Evolutionary conservation across 2,888 invertebrate species (phyloP), one percentile per base, ranked within the genome.

Genomic region (Boloria selene): DNA sequence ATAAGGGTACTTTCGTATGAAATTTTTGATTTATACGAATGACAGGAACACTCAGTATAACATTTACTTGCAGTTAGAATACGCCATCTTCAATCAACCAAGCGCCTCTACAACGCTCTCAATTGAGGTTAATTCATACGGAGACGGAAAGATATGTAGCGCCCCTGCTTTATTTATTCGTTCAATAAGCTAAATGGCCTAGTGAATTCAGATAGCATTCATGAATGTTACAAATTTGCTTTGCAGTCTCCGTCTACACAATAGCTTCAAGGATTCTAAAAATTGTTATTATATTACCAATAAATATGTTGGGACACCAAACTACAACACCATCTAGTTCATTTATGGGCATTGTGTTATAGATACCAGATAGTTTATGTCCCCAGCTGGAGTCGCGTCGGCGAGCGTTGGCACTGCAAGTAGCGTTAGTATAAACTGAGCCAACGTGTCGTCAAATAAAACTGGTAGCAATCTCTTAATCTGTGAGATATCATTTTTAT

Each of bases 101-200:
- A 89, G 88, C 88, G 89, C 90, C 90, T 90, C 79, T 87, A 86
- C 85, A 84, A 79, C 81, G 80, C 85, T 80, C 82, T 91, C 92
- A 92, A 92, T 92, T 92, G 92, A 89, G 91, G 91, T 92, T 90
- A 92, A 92, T 90, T 92, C 82, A 78, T 86, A 86, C 82, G 85
- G 85, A 90, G 90, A 86, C 88, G 84, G 86, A 88, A 85, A 86
- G 87, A 90, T 86, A 87, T 83, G 86, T 85, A 86, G 86, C 85
- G 86, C 87, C 88, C 87, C 85, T 86, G 83, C 85, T 83, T 86
- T 87, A 88, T 89, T 85, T 87, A 87, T 87, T 84, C 83, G 86
- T 86, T 85, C 87, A 89, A 90, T 89, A 87, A 86, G 81, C 81
- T 84, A 84, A 87, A 88, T 84, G 78, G 83, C 79, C 83, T 82